Base-by-base conservation (phyloP, 2,888 invertebrate species). In the Bhutanitis thaidina region DNA sequence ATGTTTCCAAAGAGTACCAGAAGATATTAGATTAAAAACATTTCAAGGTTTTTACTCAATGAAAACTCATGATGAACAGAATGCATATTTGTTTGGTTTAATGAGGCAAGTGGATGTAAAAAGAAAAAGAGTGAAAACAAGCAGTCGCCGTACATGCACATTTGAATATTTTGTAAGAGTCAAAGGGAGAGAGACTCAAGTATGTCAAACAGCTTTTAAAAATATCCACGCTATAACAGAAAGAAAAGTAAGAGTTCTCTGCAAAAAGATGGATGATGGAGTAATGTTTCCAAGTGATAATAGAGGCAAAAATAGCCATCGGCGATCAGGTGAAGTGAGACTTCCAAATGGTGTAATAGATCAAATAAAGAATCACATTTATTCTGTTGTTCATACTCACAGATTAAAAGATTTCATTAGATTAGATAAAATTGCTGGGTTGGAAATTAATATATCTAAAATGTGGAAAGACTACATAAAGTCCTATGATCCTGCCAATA, bases 391-490 rank as follows among this genome's bases (percentile, higher is more conserved):
- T 8, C 90, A 90, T 59, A 90, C 90, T 7, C 90, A 90, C 45
- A 74, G 89, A 27, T 65, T 90, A 14, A 89, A 90, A 65, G 90
- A 90, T 60, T 90, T 90, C 52, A 89, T 90, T 51, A 76, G 90
- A 57, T 68, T 90, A 38, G 90, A 90, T 51, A 91, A 91, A 71
- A 85, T 90, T 59, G 90, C 90, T 44, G 91, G 91, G 0, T 74
- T 91, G 50, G 91, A 91, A 76, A 90, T 91, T 29, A 91, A 91
- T 60, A 90, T 91, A 56, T 90, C 90, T 1, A 90, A 90, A 68
- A 90, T 91, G 90, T 91, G 91, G 90, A 91, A 91, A 63, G 90
- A 90, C 61, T 91, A 90, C 54, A 88, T 91, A n/a, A 88, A 89
- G 59, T 78, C 82, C 4, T 89, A 82, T 77, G 91, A 91, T 60